A percentile compares a stretch with the other conserved stretches of the same genome.
These are phyloP conservation scores for Malaclemys terrapin DNA, from an alignment of 2,113 vertebrate genomes.

Conservation along the genomic window DNA sequence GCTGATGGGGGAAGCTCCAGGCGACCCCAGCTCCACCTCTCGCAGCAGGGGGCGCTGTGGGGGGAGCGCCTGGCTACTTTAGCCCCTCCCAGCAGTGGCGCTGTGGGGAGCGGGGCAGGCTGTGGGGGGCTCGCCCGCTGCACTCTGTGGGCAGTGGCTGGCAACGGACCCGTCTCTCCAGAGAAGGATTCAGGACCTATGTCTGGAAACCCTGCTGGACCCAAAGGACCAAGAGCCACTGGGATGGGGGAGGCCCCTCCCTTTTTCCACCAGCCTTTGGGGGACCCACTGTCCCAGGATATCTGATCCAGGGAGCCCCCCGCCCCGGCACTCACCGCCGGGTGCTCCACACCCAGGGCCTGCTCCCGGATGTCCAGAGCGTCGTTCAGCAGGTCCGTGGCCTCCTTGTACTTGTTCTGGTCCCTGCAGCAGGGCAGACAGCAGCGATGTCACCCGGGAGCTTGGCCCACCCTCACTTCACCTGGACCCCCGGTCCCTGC, in stretches of 20 bases:
- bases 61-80: background rate
- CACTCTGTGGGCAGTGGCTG: background rate
- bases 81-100: background rate
- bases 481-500: no score
- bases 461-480: no score
- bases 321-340: slow-evolving; percentile 76
- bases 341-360: slow-evolving; percentile 88
- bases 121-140: no score
- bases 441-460: background rate
- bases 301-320: background rate
- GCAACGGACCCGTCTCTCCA: background rate
- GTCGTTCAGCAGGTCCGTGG: slow-evolving; percentile 88
- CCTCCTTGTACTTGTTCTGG: slow-evolving; percentile 94
- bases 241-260: no score
- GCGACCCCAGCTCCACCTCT: background rate
- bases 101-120: background rate
- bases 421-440: slow-evolving; percentile 75
- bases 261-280: background rate
- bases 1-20: background rate
- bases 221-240: background rate
- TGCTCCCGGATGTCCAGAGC: slow-evolving; percentile 90
- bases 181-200: background rate
- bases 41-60: background rate
- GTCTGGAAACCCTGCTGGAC: background rate
- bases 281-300: background rate